A percentile compares a stretch with the other conserved stretches of the same genome.
These are phyloP conservation scores for Drosophila baimaii DNA, from an alignment of 1,140 invertebrate genomes.

Conservation along the genomic window DNA sequence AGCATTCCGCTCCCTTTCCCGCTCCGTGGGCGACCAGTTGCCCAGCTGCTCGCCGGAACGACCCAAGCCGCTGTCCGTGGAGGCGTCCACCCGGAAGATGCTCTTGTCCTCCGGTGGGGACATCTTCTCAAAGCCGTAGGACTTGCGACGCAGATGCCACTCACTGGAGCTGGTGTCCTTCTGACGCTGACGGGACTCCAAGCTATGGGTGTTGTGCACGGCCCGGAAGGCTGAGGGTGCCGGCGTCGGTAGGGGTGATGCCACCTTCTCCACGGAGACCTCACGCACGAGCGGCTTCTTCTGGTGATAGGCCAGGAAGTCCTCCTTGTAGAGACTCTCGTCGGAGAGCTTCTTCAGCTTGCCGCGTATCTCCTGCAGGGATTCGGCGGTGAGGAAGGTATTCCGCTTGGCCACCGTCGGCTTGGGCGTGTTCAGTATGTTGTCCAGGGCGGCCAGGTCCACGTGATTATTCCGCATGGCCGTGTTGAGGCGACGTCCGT, in stretches of 20 bases:
- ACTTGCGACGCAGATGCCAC: slow-evolving; percentile 89
- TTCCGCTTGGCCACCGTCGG: slow-evolving; percentile 61
- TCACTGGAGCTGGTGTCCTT: slow-evolving; percentile 85
- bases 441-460: slow-evolving; percentile 85
- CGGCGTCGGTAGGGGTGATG: slow-evolving; percentile 24
- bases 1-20: slow-evolving; percentile 19
- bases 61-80: slow-evolving; percentile 89
- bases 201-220: slow-evolving; percentile 85
- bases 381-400: slow-evolving; percentile 86
- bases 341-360: slow-evolving; percentile 85
- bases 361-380: slow-evolving; percentile 86
- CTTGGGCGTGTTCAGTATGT: slow-evolving; percentile 84
- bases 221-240: slow-evolving; percentile 57
- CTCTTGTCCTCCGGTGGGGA: slow-evolving; percentile 85
- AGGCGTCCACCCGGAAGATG: slow-evolving; percentile 86
- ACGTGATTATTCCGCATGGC: slow-evolving; percentile 85
- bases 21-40: slow-evolving; percentile 84
- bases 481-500: slow-evolving; percentile 84
- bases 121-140: slow-evolving; percentile 90
- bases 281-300: slow-evolving; percentile 32
- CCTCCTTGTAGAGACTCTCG: slow-evolving; percentile 82
- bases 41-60: slow-evolving; percentile 88
- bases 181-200: slow-evolving; percentile 85
- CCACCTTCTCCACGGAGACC: slow-evolving; percentile 81
- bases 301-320: slow-evolving; percentile 63